phyloP scores from a whole-genome alignment of 2,113 vertebrate species.

The Nycticebus coucang region DNA sequence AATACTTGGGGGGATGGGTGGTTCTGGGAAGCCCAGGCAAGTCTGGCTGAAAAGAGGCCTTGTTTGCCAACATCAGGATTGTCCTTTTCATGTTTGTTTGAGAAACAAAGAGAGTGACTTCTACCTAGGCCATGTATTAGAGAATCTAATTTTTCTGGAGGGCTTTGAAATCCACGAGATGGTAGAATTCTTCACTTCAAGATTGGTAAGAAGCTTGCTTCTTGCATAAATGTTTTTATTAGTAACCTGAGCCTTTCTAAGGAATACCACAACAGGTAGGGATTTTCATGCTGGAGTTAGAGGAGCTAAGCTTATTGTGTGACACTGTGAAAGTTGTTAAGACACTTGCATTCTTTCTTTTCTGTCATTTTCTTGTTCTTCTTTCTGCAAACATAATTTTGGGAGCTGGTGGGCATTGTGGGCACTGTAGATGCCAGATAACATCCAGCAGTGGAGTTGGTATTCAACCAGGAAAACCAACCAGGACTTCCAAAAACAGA shows the following conservation, averaged over 20 bases:
- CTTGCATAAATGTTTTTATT: background rate
- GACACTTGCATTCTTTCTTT: slow-evolving; percentile 36
- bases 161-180: background rate
- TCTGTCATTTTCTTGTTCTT: slow-evolving; percentile 40
- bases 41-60: background rate
- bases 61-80: background rate
- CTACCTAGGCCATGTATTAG: background rate
- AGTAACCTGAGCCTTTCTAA: background rate
- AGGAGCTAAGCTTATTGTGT: background rate
- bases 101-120: background rate
- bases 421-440: background rate
- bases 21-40: background rate
- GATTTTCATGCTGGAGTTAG: background rate
- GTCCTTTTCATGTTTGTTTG: background rate
- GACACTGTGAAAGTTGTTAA: background rate
- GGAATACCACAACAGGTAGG: background rate
- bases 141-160: background rate
- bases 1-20: background rate
- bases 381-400: background rate
- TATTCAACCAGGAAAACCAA: background rate
- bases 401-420: background rate
- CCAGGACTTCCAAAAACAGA: slow-evolving; percentile 22
- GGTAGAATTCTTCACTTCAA: background rate
- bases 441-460: background rate
- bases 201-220: background rate